Evolutionary conservation across 2,113 vertebrate genomes (phyloP).

Genomic region (Urocynchramus pylzowi): DNA sequence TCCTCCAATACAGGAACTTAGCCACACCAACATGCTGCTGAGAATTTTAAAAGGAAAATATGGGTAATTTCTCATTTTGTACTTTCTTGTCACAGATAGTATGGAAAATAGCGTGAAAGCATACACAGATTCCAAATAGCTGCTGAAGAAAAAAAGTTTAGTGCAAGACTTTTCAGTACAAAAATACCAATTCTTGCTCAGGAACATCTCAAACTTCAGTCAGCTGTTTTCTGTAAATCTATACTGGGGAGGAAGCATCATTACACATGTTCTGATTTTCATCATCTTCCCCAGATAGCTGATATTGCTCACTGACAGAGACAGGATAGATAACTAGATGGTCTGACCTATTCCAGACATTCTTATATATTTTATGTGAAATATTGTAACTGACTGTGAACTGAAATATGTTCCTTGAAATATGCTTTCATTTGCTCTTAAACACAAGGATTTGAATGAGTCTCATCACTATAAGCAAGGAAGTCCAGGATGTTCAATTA

Average conservation of each 20-base stretch:
- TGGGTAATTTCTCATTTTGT: background rate
- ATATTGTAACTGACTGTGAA: background rate
- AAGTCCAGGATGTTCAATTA: background rate
- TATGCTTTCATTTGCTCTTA: background rate
- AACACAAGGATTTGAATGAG: background rate
- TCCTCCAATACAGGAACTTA: background rate
- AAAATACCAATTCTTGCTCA: background rate
- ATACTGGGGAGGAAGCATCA: background rate
- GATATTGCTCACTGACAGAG: background rate
- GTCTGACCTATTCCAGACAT: background rate
- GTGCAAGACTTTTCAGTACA: background rate
- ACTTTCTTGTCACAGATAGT: background rate
- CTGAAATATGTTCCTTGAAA: background rate
- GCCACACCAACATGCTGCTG: background rate
- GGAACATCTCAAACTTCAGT: background rate
- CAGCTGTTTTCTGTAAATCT: background rate
- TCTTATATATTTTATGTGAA: background rate
- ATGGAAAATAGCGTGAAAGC: background rate
- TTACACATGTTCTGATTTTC: background rate
- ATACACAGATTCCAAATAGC: background rate
- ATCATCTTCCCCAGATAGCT: background rate
- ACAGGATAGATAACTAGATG: background rate
- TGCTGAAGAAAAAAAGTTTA: background rate
- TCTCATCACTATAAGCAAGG: background rate
- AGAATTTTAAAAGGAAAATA: background rate